Percentiles rank a stretch among this genome's conserved stretches.
These are phyloP conservation scores for Copidosoma floridanum DNA, from an alignment of 1,140 invertebrate species.

Conservation along the genomic window DNA sequence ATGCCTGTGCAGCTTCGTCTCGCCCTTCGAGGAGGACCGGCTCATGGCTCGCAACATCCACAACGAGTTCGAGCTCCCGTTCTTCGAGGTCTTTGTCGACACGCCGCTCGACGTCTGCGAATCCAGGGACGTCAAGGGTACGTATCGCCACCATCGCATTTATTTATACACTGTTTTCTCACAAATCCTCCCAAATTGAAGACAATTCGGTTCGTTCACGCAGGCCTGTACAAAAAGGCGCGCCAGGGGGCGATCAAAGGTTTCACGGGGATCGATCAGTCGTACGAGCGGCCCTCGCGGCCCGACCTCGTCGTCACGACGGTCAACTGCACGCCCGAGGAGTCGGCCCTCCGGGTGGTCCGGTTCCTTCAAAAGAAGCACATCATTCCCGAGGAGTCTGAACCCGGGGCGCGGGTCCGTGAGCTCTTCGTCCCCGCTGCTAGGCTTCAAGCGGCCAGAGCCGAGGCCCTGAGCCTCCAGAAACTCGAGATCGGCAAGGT, in stretches of 20 bases:
- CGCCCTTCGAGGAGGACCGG: slow-evolving; percentile 91
- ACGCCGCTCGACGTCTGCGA: slow-evolving; percentile 95
- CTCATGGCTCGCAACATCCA: slow-evolving; percentile 87
- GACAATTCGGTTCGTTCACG: no score
- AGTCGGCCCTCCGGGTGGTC: slow-evolving; percentile 81
- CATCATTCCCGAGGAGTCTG: slow-evolving; percentile 61
- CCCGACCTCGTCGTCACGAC: slow-evolving; percentile 89
- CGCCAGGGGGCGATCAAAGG: slow-evolving; percentile 91
- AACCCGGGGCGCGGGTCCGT: slow-evolving; percentile 61
- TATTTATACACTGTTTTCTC: no score
- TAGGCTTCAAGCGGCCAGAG: slow-evolving; percentile 61
- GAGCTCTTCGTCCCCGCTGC: slow-evolving; percentile 83
- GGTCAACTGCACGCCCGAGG: slow-evolving; percentile 73
- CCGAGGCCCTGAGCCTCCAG: slow-evolving; percentile 71
- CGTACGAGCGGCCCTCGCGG: slow-evolving; percentile 84
- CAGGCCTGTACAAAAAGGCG: slow-evolving; percentile 93
- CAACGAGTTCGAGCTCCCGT: slow-evolving; percentile 81
- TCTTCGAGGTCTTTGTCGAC: slow-evolving; percentile 96
- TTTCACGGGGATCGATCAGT: slow-evolving; percentile 97
- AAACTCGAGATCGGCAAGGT: slow-evolving; percentile 74
- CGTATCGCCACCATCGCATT: no score
- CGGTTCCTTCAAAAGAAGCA: slow-evolving; percentile 70
- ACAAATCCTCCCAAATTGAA: no score
- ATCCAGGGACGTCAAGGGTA: slow-evolving; percentile 86
- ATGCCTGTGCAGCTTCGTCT: slow-evolving; percentile 95